phyloP scores from a whole-genome alignment of 2,113 vertebrate genomes.

The Miniopterus natalensis region DNA sequence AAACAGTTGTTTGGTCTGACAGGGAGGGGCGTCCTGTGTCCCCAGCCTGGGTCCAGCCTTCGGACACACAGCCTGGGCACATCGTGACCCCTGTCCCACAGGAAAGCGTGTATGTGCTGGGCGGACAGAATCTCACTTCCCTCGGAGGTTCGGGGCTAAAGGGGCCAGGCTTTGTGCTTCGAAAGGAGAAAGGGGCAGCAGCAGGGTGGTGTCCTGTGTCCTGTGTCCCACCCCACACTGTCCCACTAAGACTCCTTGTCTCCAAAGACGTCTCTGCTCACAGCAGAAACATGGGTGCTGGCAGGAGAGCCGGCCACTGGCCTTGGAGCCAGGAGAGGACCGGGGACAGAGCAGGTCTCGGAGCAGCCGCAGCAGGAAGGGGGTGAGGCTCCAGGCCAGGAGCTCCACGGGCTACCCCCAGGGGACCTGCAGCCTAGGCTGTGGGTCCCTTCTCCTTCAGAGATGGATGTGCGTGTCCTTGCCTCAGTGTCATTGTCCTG shows the following conservation, averaged over 20 bases:
- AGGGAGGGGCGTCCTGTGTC: not conserved
- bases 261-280: not conserved
- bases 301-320: not conserved
- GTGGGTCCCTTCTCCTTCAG: accelerated
- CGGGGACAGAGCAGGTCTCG: accelerated
- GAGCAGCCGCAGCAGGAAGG: not conserved
- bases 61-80: accelerated
- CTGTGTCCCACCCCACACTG: not conserved
- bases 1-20: accelerated
- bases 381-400: not conserved
- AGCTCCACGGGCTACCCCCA: not conserved
- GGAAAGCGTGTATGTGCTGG: not conserved
- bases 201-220: not conserved
- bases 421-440: accelerated
- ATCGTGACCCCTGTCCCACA: not conserved
- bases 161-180: not conserved
- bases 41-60: not conserved
- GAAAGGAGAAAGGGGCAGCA: not conserved
- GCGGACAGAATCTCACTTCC: not conserved
- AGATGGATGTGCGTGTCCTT: accelerated
- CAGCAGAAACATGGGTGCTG: not conserved
- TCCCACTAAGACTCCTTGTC: not conserved
- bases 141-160: not conserved
- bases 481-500: not conserved
- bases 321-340: not conserved